Evolutionary conservation across 1,140 invertebrate species (phyloP), one percentile per base, ranked within the genome.

Genomic region (Harpegnathos saltator): DNA sequence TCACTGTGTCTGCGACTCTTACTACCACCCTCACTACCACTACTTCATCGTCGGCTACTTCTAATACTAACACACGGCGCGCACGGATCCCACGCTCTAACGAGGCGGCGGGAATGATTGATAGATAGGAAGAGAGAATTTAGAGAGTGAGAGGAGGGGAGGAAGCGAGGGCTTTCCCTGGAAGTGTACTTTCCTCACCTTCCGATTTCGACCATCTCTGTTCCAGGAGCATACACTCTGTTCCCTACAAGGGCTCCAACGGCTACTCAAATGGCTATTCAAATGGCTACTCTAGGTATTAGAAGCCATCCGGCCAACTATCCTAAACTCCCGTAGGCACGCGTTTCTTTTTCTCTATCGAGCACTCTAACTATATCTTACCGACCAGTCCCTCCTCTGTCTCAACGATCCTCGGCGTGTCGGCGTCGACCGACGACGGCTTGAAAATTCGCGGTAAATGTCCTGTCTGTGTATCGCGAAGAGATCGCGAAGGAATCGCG

Each of bases 141-240:
- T 69, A 78, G 29, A 77, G 62, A 61, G 48, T 73, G 72, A 61
- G 54, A 87, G 33, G 44, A 65, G 63, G 73, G 62, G 56, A 87
- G 52, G 62, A 62, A 65, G 56, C n/a, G 44, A 33, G 12, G 33
- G 38, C 77, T 68, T 62, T 77, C 52, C 83, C 63, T 52, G 61
- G 61, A 65, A 61, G 66, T 73, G 24, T 68, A 88, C 68, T 87
- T 89, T 93, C 93, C 91, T 94, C 89, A 94, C 91, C 90, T 92
- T 90, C 92, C 91, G 91, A 90, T 93, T 94, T 93, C 92, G 89
- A 91, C 91, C 84, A 93, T 94, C 91, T 94, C 90, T 94, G 93
- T 94, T 94, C 93, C 93, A 94, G 94, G 93, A 94, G 94, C 93
- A 94, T 94, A 94, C 94, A 94, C 90, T 94, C 93, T 90, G 93